phyloP scores from a whole-genome alignment of 2,797 vertebrate species.

The Pachyuromys duprasi region DNA sequence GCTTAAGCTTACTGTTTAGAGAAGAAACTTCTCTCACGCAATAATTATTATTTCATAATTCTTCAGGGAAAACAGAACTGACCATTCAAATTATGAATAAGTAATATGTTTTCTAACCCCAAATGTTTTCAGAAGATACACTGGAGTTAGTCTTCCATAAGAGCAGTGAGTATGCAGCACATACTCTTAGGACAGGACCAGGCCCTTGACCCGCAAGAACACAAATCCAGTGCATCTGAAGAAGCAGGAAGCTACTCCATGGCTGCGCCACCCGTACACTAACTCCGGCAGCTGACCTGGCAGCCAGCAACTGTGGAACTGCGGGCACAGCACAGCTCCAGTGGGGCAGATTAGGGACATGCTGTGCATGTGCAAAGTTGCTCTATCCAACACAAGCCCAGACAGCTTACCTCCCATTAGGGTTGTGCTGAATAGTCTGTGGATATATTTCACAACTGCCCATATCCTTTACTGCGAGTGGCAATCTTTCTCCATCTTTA shows the following conservation, averaged over 20 bases:
- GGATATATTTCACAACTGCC: slow-evolving; percentile 99
- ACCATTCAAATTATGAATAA: slow-evolving; percentile 33
- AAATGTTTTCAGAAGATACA: slow-evolving; percentile 16
- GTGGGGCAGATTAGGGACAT: background rate
- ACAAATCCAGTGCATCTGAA: background rate
- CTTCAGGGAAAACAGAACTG: slow-evolving; percentile 35
- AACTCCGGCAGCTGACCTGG: background rate
- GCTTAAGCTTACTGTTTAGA: slow-evolving; percentile 14
- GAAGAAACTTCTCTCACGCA: slow-evolving; percentile 39
- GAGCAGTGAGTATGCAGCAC: background rate
- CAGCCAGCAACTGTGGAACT: background rate
- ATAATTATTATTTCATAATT: slow-evolving; percentile 26
- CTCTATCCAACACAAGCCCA: background rate
- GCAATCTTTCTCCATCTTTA: slow-evolving; percentile 97
- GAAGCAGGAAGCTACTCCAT: background rate
- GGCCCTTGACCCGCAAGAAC: background rate
- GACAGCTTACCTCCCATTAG: slow-evolving; percentile 94
- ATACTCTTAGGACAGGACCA: background rate
- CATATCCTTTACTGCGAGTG: slow-evolving; percentile 98
- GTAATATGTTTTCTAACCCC: background rate
- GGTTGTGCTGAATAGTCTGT: slow-evolving; percentile 99
- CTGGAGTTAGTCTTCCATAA: background rate
- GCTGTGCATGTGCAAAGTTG: slow-evolving; percentile 11
- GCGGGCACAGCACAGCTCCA: background rate
- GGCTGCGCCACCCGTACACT: background rate